Base-by-base conservation (phyloP, 2,888 invertebrate genomes). In the Sphinx pinastri region DNA sequence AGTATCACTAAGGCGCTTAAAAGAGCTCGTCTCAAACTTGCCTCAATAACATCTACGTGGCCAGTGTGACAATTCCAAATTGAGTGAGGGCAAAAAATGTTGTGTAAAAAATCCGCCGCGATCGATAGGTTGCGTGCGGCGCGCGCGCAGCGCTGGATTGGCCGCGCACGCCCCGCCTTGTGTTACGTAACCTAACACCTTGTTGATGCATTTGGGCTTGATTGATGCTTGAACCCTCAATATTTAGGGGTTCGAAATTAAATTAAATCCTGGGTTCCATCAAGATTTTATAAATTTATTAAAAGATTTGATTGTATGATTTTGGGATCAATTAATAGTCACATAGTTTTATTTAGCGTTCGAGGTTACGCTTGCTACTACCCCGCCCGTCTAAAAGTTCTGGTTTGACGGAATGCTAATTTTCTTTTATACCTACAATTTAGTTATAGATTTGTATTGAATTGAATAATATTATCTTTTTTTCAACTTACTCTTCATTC, bases 111-210 rank as follows among this genome's bases (percentile, higher is more conserved):
- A 63, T 63, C 54, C 54, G 72, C 74, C 63, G 54, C 16, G 31
- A 72, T 70, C 69, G 77, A 77, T 81, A 83, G 82, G 84, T 78
- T 77, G 77, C 75, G 79, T 74, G 75, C 75, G 82, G 88, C 86
- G 86, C 82, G 86, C 87, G 87, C 83, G 82, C 75, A 76, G 71
- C 74, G 79, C 76, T 81, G 77, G 82, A 81, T 92, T 92, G 92
- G 92, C 80, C 83, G 90, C 73, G 75, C 74, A 76, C 82, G 92
- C 89, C 90, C 85, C 92, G 91, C 91, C 92, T 88, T 76, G 79
- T 71, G 75, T 87, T 84, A 83, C 84, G 85, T 83, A 80, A 84
- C 72, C 72, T 72, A 74, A 76, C 75, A 73, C 75, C 76, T 54
- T 52, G 19, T 52, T 67, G 31, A 31, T 67, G 31, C 38, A 38